Evolutionary conservation across 2,888 invertebrate genomes (phyloP), one percentile per base, ranked within the genome.

Genomic region (Smittia sp.): DNA sequence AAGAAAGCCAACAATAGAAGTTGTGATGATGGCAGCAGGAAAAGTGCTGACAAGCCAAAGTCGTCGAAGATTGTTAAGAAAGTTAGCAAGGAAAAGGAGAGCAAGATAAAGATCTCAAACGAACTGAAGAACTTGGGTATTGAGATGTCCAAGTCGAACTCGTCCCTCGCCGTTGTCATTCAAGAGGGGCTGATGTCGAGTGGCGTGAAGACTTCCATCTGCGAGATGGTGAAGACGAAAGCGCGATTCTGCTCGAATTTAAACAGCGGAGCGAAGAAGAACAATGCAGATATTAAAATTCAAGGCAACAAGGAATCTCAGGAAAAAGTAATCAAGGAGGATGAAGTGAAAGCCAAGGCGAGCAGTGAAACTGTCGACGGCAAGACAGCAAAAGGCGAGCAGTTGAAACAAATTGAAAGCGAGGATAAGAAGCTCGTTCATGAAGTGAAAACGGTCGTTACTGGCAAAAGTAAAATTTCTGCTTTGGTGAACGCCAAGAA

Each of bases 221-320:
- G 81, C 73, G 82, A 83, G 75, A 82, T 81, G 76, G 82, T 83
- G 0, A 83, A 83, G 77, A 83, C 83, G 1, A 83, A 83, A 75
- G 81, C 81, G 0, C 77, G 82, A 18, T 27, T 38, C 18, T 24
- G 22, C 58, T 41, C 62, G 9, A 72, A 72, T 25, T 58, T 54
- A 15, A 24, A 20, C 3, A 72, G 65, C 32, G n/a, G n/a, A 20
- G 24, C 20, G 62, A 24, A 18, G 20, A 62, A 24, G 20, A 32
- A 32, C 9, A 62, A n/a, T 7, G 3, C 25, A 25, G 32, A 65
- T 2, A 25, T 65, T 15, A 65, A 65, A 25, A 25, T 25, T 11
- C 32, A 24, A 9, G 24, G 15, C n/a, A 25, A n/a, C 13, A 65
- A 65, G n/a, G 65, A 25, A 65, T 25, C 25, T 25, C 65, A n/a